phyloP scores from a whole-genome alignment of 2,797 vertebrate genomes.

The Labeo calbasu region DNA sequence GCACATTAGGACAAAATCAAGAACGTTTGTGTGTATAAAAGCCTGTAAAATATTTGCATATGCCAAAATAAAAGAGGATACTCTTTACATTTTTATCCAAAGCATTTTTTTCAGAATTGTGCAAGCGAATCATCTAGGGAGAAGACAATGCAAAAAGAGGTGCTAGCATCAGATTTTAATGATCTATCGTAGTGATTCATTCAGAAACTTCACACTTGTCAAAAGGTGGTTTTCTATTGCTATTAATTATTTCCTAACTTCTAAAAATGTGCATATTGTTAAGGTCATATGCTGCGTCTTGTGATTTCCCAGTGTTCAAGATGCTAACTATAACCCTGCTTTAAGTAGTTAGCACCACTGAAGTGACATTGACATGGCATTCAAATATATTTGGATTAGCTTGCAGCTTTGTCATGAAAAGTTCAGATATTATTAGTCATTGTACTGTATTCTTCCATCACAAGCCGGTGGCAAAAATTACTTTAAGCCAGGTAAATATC shows the following conservation, averaged over 20 bases:
- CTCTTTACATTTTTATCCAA: neutral
- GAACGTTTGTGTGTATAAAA: neutral
- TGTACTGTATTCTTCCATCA: neutral
- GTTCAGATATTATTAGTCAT: slow-evolving; percentile 33
- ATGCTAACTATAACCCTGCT: slow-evolving; percentile 15
- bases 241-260: neutral
- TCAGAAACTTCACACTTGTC: neutral
- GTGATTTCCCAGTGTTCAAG: neutral
- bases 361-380: slow-evolving; percentile 14
- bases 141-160: neutral
- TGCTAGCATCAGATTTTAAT: neutral
- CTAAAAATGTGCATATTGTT: neutral
- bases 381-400: slow-evolving; percentile 10
- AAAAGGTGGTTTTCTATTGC: neutral
- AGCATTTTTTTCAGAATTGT: neutral
- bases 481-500: slow-evolving; percentile 22
- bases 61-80: neutral
- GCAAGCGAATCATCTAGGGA: neutral
- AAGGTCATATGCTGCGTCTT: neutral
- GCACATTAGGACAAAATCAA: neutral
- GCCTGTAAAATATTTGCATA: neutral
- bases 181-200: neutral
- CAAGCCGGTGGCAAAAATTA: slow-evolving; percentile 5
- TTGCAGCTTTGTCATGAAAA: slow-evolving; percentile 34
- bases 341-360: slow-evolving; percentile 10